Base-by-base conservation (phyloP, 1,140 invertebrate genomes). In the Coptotermes formosanus region DNA sequence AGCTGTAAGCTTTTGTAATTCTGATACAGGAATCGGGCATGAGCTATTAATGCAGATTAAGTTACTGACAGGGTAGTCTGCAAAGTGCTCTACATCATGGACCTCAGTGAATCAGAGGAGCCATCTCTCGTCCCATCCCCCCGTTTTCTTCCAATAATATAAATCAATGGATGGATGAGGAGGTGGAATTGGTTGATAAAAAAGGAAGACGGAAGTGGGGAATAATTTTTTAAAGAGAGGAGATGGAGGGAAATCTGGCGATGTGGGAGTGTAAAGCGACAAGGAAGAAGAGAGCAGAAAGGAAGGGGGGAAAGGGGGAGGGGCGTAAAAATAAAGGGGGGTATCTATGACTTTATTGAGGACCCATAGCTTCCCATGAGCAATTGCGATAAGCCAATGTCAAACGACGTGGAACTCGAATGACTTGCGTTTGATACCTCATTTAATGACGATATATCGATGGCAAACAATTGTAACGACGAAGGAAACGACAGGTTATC, bases 181-280 rank as follows among this genome's bases (percentile, higher is more conserved):
- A 75, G 64, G 64, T 75, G n/a, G 64, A 75, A 75, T 75, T 75
- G 64, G 64, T 75, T 75, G 64, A 75, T 75, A 75, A 75, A 75
- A 75, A 75, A 75, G 52, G 1, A 55, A 75, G 64, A 75, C 64
- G 64, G 64, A 75, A 75, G 64, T 75, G 64, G 64, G 64, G 64
- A 75, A 75, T 6, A 30, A 30, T n/a, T 75, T 64, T 64, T 75
- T 75, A 11, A n/a, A 75, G 8, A 75, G 25, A 8, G 64, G 64
- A 25, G 25, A 25, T 6, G 8, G n/a, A 25, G 14, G 64, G 16
- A 14, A 75, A 11, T n/a, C 25, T 4, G 64, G n/a, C 8, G n/a
- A n/a, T 75, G 64, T 75, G 64, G 64, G 64, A 30, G 64, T 75
- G 64, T 75, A 30, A 75, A 75, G 64, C n/a, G n/a, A 75, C 64